These are phyloP conservation scores for Myripristis murdjan DNA, from an alignment of 2,797 vertebrate genomes.

Conservation along the genomic window DNA sequence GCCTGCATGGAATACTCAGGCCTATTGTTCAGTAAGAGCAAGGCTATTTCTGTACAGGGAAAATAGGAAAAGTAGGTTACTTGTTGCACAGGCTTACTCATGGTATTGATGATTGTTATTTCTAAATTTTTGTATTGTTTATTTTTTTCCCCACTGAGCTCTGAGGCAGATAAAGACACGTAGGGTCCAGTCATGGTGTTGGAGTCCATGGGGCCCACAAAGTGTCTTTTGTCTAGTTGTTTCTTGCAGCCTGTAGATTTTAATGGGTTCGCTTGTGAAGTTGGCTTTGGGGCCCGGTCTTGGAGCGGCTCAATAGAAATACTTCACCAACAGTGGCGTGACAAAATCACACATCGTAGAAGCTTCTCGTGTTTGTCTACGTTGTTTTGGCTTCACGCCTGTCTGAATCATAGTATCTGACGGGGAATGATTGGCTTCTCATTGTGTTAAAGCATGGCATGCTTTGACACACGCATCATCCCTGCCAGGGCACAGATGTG, in stretches of 20 bases:
- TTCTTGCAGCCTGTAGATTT: constrained; percentile 39
- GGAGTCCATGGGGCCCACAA: constrained; percentile 37
- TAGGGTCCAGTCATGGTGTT: constrained; percentile 13
- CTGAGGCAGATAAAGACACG: constrained; percentile 14
- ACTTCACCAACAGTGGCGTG: neutral
- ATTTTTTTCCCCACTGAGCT: neutral
- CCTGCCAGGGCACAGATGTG: constrained; percentile 9
- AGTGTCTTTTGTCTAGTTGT: constrained; percentile 59
- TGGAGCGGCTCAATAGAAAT: constrained; percentile 29
- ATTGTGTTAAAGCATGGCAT: constrained; percentile 31
- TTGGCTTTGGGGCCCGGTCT: constrained; percentile 23
- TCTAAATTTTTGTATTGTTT: constrained; percentile 27
- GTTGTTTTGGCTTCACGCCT: constrained; percentile 34
- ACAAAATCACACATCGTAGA: constrained; percentile 20
- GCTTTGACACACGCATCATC: constrained; percentile 5
- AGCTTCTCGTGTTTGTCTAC: constrained; percentile 38
- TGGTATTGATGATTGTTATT: constrained; percentile 26
- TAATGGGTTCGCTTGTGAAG: constrained; percentile 50
- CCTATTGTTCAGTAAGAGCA: constrained; percentile 8
- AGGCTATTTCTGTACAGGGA: constrained; percentile 7
- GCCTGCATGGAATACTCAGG: constrained; percentile 13
- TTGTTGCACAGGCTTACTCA: constrained; percentile 18
- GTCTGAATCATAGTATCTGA: constrained; percentile 39
- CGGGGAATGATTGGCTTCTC: constrained; percentile 27
- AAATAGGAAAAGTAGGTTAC: constrained; percentile 9